Evolutionary conservation across 2,113 vertebrate species (phyloP).

Genomic region (Xiphias gladius): DNA sequence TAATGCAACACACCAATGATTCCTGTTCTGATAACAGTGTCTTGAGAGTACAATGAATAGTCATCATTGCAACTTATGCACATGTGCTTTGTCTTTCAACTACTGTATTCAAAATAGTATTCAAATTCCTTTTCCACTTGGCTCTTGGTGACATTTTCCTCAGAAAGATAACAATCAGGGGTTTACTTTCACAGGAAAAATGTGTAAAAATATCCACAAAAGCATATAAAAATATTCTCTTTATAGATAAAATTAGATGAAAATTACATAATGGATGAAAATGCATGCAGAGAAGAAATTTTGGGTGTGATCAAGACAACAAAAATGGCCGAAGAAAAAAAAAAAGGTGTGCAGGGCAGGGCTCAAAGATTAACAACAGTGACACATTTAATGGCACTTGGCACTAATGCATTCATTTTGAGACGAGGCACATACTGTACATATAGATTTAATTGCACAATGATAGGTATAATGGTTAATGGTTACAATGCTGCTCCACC

Average conservation of each 20-base stretch:
- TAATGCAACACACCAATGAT: background rate
- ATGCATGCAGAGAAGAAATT: background rate
- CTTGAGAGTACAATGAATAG: background rate
- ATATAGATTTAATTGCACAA: background rate
- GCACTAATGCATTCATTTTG: background rate
- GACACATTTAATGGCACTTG: background rate
- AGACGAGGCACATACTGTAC: background rate
- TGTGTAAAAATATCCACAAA: conserved; percentile 3
- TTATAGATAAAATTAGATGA: background rate
- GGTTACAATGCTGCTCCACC: background rate
- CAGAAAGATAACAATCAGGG: background rate
- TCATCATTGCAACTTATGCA: background rate
- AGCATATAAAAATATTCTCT: conserved; percentile 22
- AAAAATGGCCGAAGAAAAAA: background rate
- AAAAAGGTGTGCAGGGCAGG: background rate
- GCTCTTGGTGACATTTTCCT: background rate
- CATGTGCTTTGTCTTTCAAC: conserved; percentile 1
- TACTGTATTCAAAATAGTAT: conserved; percentile 56
- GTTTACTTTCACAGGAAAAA: conserved; percentile 15
- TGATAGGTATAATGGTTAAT: conserved; percentile 5
- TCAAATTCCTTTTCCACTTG: conserved; percentile 27
- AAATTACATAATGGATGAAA: background rate
- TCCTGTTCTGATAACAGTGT: background rate
- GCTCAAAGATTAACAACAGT: conserved; percentile 1
- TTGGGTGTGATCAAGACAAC: conserved; percentile 11